Conservation (phyloP, 2,113 vertebrate genomes). For the Cnemophilus loriae region DNA sequence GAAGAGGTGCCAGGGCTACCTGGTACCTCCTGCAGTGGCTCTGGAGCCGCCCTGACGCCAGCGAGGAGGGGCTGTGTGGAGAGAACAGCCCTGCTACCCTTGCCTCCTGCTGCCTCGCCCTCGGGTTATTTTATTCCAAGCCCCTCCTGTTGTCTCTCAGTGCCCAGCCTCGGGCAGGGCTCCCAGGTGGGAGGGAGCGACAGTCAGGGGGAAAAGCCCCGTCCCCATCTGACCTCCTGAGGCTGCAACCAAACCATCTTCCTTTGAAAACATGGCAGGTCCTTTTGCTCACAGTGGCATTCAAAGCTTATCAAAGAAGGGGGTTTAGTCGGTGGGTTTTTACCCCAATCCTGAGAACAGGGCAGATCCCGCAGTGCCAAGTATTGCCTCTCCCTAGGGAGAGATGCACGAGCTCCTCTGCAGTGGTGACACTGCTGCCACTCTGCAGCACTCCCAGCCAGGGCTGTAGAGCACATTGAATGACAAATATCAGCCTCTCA, state of each 20-base stretch:
- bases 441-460: not conserved
- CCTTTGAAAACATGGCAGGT: conserved; percentile 37
- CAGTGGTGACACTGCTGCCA: not conserved
- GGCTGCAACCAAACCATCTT: conserved; percentile 46
- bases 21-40: not conserved
- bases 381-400: not conserved
- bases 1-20: not conserved
- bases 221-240: not conserved
- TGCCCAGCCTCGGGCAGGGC: not conserved
- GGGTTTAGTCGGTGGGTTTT: not conserved
- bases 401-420: not conserved
- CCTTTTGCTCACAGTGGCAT: conserved; percentile 63
- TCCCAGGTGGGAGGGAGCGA: not conserved
- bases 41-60: not conserved
- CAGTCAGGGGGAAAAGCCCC: not conserved
- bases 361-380: not conserved
- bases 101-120: not conserved
- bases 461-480: not conserved
- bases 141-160: not conserved
- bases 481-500: not conserved
- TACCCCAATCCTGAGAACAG: conserved; percentile 66
- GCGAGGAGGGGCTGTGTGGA: not conserved
- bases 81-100: not conserved
- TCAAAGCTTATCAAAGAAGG: conserved; percentile 4
- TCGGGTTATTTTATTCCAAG: not conserved